Base-by-base conservation (phyloP, 2,797 vertebrate genomes). In the Chromobotia macracanthus region DNA sequence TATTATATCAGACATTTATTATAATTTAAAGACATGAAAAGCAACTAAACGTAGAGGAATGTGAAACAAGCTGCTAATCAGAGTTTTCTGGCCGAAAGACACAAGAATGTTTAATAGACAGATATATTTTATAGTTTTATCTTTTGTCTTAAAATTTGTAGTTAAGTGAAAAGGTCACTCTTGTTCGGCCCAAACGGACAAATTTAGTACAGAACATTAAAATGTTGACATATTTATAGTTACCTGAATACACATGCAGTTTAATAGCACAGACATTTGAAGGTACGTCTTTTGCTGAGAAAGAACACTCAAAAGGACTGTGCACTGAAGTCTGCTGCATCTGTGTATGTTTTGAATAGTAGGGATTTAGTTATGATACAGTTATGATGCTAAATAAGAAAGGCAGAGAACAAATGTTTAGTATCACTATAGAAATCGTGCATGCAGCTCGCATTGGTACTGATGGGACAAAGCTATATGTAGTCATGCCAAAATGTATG, bases 11-110 rank as follows among this genome's bases (percentile, higher is more conserved):
- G 41, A 44, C 41, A 44, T 41, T 10, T 10, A 41, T 44, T 44
- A 11, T 44, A 2, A 1, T 50, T 46, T 63, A 72, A 0, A 23
- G 83, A 72, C 75, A 75, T 67, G 48, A 82, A 71, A 67, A 65
- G 8, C 71, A 60, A 53, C 65, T 64, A 0, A 81, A 71, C 80
- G n/a, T n/a, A n/a, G n/a, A n/a, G n/a, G n/a, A n/a, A n/a, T n/a
- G n/a, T n/a, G n/a, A n/a, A n/a, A 72, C 55, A 1, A 85, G 86
- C 84, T 82, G 82, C 76, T 71, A 61, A 63, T 18, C n/a, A 28
- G 67, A 81, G 46, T 63, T 55, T 55, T 72, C 60, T 12, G 58
- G 46, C 13, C 4, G 38, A 67, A 72, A 65, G 75, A 79, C 35
- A 64, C 25, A 12, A 71, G 65, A 81, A 80, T 80, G 84, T 81